phyloP scores from a whole-genome alignment of 2,888 invertebrate genomes.

The Phasia obesa region DNA sequence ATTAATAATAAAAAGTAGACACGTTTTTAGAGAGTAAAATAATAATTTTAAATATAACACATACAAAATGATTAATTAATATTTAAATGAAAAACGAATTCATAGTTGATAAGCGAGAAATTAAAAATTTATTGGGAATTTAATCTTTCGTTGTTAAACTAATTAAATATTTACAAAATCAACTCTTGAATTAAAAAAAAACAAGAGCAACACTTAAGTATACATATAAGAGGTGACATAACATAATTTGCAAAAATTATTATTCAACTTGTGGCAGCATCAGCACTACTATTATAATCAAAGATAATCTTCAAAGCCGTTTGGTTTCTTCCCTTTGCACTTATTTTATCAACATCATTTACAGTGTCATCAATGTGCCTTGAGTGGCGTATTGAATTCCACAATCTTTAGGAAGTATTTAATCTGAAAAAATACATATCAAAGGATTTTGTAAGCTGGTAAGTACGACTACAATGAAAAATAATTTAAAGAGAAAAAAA shows the following conservation, averaged over 20 bases:
- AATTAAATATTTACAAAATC: not conserved
- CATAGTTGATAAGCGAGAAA: not conserved
- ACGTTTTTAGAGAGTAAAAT: constrained; percentile 6
- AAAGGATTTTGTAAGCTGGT: constrained; percentile 67
- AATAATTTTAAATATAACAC: constrained; percentile 18
- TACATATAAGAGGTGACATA: not conserved
- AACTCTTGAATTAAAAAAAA: not conserved
- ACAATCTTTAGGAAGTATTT: constrained; percentile 60
- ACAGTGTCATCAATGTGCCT: constrained; percentile 49
- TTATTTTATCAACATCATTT: not conserved
- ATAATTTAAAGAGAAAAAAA: not conserved
- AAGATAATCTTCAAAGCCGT: not conserved
- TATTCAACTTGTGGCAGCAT: constrained; percentile 6
- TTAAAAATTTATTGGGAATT: not conserved
- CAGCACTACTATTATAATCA: not conserved
- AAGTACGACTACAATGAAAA: constrained; percentile 30
- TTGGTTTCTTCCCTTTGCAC: not conserved
- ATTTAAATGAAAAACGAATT: not conserved
- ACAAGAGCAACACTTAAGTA: not conserved
- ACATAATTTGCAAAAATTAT: constrained; percentile 1
- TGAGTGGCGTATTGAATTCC: constrained; percentile 35
- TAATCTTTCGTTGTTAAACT: not conserved
- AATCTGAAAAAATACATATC: constrained; percentile 65
- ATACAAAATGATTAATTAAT: not conserved
- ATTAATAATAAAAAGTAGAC: constrained; percentile 4